Evolutionary conservation across 2,888 invertebrate species (phyloP).

Genomic region (Drosophila parthenogenetica): DNA sequence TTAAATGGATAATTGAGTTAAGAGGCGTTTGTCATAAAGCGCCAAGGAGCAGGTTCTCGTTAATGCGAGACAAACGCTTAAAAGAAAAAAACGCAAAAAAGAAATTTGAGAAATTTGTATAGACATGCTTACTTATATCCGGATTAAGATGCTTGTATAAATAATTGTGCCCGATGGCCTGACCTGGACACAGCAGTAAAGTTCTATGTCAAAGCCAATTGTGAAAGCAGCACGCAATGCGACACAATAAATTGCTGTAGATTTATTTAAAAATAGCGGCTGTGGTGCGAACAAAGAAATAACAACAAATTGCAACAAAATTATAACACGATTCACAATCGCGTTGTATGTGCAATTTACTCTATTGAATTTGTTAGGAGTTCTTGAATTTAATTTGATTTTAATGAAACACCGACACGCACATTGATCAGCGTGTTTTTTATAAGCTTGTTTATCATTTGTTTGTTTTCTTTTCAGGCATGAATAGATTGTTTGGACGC

Average conservation of each 20-base stretch:
- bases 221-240: constrained; percentile 58
- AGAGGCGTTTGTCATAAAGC: constrained; percentile 54
- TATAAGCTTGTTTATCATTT: constrained; percentile 27
- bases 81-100: constrained; percentile 3
- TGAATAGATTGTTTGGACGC: constrained; percentile 31
- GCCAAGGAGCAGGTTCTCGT: constrained; percentile 30
- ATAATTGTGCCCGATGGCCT: constrained; percentile 20
- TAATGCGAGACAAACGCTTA: constrained; percentile 45
- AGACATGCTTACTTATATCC: constrained; percentile 26
- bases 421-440: constrained; percentile 35
- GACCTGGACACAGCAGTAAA: constrained; percentile 22
- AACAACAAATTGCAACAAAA: constrained; percentile 54
- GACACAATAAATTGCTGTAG: constrained; percentile 50
- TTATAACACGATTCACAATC: constrained; percentile 50
- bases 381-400: constrained; percentile 55
- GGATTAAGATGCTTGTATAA: constrained; percentile 44
- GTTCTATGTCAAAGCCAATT: constrained; percentile 69
- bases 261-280: constrained; percentile 47
- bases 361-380: constrained; percentile 31
- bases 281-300: constrained; percentile 55
- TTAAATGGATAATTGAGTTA: constrained; percentile 77
- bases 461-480: constrained; percentile 54
- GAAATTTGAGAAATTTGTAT: constrained; percentile 1
- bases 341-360: constrained; percentile 45
- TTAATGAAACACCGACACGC: constrained; percentile 69